Base-by-base conservation (phyloP, 2,888 invertebrate genomes). In the Mythimna loreyi region DNA sequence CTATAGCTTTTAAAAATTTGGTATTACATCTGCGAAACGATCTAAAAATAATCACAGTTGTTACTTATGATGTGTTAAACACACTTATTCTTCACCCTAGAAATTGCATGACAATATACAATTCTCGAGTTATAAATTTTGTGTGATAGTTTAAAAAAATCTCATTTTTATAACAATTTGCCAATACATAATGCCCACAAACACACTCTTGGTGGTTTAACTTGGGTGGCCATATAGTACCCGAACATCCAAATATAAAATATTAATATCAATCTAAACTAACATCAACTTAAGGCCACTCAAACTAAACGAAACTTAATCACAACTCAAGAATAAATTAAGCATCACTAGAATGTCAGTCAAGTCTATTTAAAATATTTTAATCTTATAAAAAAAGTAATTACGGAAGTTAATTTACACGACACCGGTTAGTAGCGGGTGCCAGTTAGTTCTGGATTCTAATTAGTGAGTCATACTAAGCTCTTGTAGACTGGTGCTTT, bases 341-440 rank as follows among this genome's bases (percentile, higher is more conserved):
- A 59, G 57, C 75, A 58, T 66, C 60, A 56, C 69, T 65, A 58
- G 62, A 66, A 75, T 81, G 78, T 75, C 81, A 70, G 58, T 78
- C 67, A 74, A 63, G 58, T 71, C 53, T 67, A 56, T 71, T 72
- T 78, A 61, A 56, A 78, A 72, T 75, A 64, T 81, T 78, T 69
- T 66, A 74, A 73, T 74, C 75, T 50, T 64, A 70, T 72, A 76
- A 78, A 82, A n/a, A 82, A 81, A 77, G 67, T 70, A 75, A 83
- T 81, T 80, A 77, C 65, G 59, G 69, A 58, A 66, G 68, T 75
- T 67, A 75, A 82, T 71, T 68, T 69, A 76, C 71, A 77, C 40
- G 67, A 69, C 64, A 71, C 67, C 52, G 56, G 66, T 53, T 69
- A 21, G 81, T 65, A 65, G 75, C 64, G 30, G 47, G 63, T 50